Evolutionary conservation across 2,113 vertebrate species (phyloP).

Genomic region (Xenopus borealis): DNA sequence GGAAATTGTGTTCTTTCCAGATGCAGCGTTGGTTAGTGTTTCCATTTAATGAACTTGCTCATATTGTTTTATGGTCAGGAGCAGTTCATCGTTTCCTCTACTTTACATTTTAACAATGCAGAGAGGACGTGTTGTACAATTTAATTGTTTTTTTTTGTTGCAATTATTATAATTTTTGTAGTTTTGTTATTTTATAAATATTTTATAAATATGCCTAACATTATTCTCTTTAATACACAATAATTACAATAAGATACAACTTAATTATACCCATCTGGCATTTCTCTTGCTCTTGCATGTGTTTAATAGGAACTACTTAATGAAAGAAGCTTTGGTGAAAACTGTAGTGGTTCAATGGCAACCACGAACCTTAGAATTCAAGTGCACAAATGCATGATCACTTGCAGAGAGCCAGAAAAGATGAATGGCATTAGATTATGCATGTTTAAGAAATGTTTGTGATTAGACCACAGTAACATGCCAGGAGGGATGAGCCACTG

Average conservation of each 20-base stretch:
- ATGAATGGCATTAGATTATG: too few species aligned
- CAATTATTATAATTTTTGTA: constrained; percentile 9
- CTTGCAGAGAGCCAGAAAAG: too few species aligned
- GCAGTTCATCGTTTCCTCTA: constrained; percentile 20
- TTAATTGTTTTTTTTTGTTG: constrained; percentile 22
- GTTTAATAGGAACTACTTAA: not conserved
- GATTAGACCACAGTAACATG: too few species aligned
- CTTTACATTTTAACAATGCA: constrained; percentile 33
- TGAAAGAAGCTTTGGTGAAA: not conserved
- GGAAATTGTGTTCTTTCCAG: constrained; percentile 22
- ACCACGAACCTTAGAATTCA: not conserved
- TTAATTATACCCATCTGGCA: not conserved
- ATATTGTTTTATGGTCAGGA: constrained; percentile 41
- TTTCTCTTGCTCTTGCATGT: not conserved
- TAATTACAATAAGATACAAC: not conserved
- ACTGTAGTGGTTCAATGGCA: not conserved
- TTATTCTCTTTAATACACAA: not conserved
- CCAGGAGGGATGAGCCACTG: too few species aligned
- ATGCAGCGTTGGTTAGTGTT: constrained; percentile 15
- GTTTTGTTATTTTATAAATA: constrained; percentile 22
- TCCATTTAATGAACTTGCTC: constrained; percentile 35
- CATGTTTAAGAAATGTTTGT: too few species aligned
- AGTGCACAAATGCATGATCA: not conserved
- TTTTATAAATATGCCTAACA: constrained; percentile 10
- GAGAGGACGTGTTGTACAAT: constrained; percentile 17